phyloP scores from a whole-genome alignment of 2,888 invertebrate genomes.

The Eupithecia centaureata region DNA sequence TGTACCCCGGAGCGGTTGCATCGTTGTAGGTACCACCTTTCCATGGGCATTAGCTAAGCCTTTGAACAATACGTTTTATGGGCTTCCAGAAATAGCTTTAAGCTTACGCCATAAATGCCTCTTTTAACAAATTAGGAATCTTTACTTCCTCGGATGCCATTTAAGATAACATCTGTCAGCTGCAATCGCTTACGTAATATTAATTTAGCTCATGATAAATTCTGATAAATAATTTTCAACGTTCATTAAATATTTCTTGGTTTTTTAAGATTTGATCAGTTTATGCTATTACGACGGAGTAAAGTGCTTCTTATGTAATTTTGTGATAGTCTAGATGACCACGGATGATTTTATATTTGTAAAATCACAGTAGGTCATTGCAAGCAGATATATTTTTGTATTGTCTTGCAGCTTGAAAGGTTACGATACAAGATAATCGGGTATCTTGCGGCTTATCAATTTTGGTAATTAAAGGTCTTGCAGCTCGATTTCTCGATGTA shows the following conservation, averaged over 20 bases:
- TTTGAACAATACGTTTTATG: constrained; percentile 24
- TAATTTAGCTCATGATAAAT: constrained; percentile 49
- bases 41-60: constrained; percentile 18
- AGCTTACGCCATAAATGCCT: constrained; percentile 10
- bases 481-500: constrained; percentile 25
- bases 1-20: constrained; percentile 67
- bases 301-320: constrained; percentile 35
- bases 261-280: constrained; percentile 48
- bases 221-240: constrained; percentile 50
- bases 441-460: constrained; percentile 16
- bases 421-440: constrained; percentile 9
- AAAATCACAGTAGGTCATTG: background rate
- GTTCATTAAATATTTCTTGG: constrained; percentile 56
- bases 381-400: background rate
- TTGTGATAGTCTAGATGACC: constrained; percentile 18
- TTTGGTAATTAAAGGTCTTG: constrained; percentile 24
- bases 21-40: constrained; percentile 36
- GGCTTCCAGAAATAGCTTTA: constrained; percentile 11
- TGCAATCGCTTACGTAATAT: constrained; percentile 41
- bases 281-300: constrained; percentile 33
- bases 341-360: constrained; percentile 7
- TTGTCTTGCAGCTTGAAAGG: background rate
- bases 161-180: constrained; percentile 29
- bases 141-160: constrained; percentile 12
- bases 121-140: constrained; percentile 19